Evolutionary conservation across 2,888 invertebrate genomes (phyloP).

Genomic region (Osmoderma eremita): DNA sequence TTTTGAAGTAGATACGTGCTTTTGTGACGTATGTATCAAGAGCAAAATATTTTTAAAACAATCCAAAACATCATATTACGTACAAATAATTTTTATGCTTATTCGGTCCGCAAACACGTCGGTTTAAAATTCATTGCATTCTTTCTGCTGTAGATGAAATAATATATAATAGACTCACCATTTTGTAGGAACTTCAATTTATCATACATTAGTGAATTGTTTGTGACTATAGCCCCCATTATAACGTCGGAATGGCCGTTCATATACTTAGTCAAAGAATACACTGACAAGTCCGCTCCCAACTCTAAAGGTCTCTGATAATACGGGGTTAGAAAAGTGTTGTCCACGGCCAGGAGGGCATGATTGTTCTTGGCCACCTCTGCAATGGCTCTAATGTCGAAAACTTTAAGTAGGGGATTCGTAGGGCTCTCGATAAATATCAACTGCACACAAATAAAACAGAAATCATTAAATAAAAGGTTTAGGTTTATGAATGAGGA

Average conservation of each 20-base stretch:
- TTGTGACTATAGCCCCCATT: conserved; percentile 90
- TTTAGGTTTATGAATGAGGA: not conserved
- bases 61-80: too few relatives aligned
- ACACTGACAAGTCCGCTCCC: conserved; percentile 91
- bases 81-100: too few relatives aligned
- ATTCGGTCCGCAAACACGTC: too few relatives aligned
- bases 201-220: conserved; percentile 75
- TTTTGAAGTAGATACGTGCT: too few relatives aligned
- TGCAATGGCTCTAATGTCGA: conserved; percentile 81
- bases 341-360: conserved; percentile 86
- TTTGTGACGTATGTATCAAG: too few relatives aligned
- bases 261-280: conserved; percentile 97
- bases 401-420: conserved; percentile 92
- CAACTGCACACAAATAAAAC: conserved; percentile 66
- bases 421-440: conserved; percentile 97
- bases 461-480: not conserved
- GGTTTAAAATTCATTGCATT: too few relatives aligned
- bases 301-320: conserved; percentile 90
- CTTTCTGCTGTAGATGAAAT: too few relatives aligned
- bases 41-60: too few relatives aligned
- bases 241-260: conserved; percentile 98
- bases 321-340: conserved; percentile 92
- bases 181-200: conserved; percentile 88
- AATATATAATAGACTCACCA: conserved; percentile 66
- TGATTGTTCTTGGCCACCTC: conserved; percentile 71